Conservation (phyloP, 2,113 vertebrate genomes). For the Cyphomyrus discorhynchus region DNA sequence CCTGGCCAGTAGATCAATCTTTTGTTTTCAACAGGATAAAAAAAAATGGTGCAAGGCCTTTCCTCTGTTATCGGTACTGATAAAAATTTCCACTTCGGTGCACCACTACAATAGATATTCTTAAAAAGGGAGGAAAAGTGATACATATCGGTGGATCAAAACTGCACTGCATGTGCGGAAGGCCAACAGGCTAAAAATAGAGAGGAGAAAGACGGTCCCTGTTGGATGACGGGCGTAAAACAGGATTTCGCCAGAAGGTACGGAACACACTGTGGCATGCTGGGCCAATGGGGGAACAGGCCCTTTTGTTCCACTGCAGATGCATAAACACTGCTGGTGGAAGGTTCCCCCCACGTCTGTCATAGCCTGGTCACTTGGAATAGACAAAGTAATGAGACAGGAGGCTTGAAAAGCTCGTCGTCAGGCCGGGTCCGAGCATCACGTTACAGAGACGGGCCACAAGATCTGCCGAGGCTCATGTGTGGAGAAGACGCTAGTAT, state of each 20-base stretch:
- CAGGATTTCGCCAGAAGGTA: background rate
- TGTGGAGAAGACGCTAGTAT: background rate
- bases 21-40: background rate
- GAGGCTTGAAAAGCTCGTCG: background rate
- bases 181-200: background rate
- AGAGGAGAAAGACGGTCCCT: background rate
- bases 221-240: background rate
- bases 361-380: background rate
- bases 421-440: background rate
- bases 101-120: background rate
- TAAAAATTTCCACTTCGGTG: background rate
- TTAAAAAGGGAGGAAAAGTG: background rate
- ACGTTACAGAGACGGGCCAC: background rate
- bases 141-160: background rate
- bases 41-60: background rate
- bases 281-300: background rate
- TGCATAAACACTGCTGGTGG: background rate
- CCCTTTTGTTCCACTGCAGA: background rate
- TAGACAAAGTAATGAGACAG: background rate
- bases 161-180: background rate
- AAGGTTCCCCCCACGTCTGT: background rate
- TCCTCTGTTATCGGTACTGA: background rate
- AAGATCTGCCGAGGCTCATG: background rate
- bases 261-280: background rate
- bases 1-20: background rate